Conservation (phyloP, 2,888 invertebrate genomes). For the Colostygia pectinataria region DNA sequence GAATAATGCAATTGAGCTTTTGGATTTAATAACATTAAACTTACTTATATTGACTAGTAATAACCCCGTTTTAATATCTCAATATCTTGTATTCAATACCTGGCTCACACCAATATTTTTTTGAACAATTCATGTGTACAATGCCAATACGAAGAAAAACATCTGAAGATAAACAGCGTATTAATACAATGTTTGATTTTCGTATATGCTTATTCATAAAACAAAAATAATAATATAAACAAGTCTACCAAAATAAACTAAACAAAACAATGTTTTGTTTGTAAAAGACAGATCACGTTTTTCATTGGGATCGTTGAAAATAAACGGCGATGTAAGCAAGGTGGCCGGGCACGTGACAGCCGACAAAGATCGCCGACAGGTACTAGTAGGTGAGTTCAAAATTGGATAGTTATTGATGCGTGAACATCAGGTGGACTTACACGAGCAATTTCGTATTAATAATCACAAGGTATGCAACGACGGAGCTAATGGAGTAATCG, state of each 20-base stretch:
- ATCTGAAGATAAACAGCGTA: too few species aligned
- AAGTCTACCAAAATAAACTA: conserved; percentile 40
- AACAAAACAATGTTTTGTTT: conserved; percentile 48
- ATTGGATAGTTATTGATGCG: conserved; percentile 79
- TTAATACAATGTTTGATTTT: too few species aligned
- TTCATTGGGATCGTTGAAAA: conserved; percentile 55
- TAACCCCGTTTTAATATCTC: too few species aligned
- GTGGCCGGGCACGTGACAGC: conserved; percentile 65
- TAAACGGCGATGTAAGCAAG: conserved; percentile 56
- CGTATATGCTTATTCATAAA: too few species aligned
- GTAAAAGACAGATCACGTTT: conserved; percentile 58
- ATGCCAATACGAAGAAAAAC: too few species aligned
- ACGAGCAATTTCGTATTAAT: too few species aligned
- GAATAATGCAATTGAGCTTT: conserved; percentile 7
- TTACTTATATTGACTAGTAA: not conserved
- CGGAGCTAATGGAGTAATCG: too few species aligned
- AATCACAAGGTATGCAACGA: too few species aligned
- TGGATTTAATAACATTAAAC: conserved; percentile 13
- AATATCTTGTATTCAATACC: too few species aligned
- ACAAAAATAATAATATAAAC: conserved; percentile 28
- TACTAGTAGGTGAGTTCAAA: conserved; percentile 65
- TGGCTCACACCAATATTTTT: too few species aligned
- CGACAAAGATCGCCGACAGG: conserved; percentile 74
- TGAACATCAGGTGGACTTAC: conserved; percentile 51
- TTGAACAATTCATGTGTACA: too few species aligned